phyloP scores from a whole-genome alignment of 2,797 vertebrate genomes.

The Gallinago stenura region DNA sequence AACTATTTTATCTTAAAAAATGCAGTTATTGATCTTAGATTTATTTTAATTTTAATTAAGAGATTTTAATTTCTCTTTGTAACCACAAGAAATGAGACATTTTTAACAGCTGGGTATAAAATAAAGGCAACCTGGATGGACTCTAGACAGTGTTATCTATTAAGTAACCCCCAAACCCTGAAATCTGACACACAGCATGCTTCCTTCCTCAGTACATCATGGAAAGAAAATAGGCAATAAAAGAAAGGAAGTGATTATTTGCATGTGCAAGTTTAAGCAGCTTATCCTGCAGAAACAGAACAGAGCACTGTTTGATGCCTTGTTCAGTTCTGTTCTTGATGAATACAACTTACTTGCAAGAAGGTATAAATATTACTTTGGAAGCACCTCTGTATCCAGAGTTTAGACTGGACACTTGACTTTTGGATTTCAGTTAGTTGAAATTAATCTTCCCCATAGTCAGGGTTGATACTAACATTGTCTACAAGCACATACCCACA shows the following conservation, averaged over 20 bases:
- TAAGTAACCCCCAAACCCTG: accelerated
- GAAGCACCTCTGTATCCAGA: neutral
- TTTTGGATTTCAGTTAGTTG: neutral
- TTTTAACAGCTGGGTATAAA: neutral
- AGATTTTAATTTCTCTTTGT: neutral
- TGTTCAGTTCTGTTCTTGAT: neutral
- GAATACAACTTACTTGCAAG: neutral
- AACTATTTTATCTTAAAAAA: neutral
- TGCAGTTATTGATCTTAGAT: neutral
- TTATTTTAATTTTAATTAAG: neutral
- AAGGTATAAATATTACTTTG: neutral
- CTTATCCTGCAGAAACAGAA: neutral
- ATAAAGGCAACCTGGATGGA: neutral
- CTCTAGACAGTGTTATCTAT: neutral
- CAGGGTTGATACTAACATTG: neutral
- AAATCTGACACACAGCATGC: neutral
- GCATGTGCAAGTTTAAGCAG: neutral
- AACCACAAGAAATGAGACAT: neutral
- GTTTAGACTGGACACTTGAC: neutral
- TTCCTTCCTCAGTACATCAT: neutral
- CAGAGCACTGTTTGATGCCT: neutral
- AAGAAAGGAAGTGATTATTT: neutral
- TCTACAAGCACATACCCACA: neutral
- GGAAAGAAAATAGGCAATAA: neutral
- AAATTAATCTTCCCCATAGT: neutral